Percentiles rank a stretch among this genome's conserved stretches.
Evolutionary conservation across 2,888 invertebrate genomes (phyloP).

Genomic region (Melieria crassipennis): DNA sequence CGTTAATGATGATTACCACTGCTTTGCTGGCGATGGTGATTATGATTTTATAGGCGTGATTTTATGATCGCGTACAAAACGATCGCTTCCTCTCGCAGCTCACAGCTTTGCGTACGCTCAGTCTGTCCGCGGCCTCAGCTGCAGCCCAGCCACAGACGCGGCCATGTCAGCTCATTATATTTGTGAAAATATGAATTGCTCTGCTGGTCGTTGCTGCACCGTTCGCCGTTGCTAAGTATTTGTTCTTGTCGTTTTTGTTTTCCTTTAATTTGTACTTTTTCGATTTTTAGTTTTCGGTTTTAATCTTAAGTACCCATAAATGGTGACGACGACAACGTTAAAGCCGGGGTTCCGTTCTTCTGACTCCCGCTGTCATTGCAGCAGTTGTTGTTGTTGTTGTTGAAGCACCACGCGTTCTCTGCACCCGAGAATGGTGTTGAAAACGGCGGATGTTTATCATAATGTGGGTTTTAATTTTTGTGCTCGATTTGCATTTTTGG

Average conservation of each 20-base stretch:
- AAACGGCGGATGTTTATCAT: slow-evolving; percentile 27
- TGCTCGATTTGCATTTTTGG: not conserved
- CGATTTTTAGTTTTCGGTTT: not conserved
- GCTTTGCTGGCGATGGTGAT: too few species aligned
- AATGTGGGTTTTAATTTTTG: not conserved
- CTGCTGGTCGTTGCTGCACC: not conserved
- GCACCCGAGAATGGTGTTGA: slow-evolving; percentile 9
- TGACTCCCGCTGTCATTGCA: not conserved
- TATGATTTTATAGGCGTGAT: not conserved
- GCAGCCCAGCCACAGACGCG: too few species aligned
- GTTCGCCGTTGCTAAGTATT: not conserved
- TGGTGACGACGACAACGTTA: not conserved
- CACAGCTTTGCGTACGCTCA: not conserved
- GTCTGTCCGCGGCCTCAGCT: too few species aligned
- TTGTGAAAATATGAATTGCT: not conserved
- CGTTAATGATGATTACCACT: too few species aligned
- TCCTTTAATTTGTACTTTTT: not conserved
- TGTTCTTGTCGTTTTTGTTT: not conserved
- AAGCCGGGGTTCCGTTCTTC: not conserved
- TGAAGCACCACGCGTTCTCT: not conserved
- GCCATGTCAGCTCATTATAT: not conserved
- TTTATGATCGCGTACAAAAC: not conserved
- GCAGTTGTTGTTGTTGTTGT: slow-evolving; percentile 3
- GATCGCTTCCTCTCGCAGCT: not conserved
- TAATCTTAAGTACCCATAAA: slow-evolving; percentile 17